A percentile compares a stretch with the other conserved stretches of the same genome.
Conservation (phyloP, 2,113 vertebrate species). For the Elachura formosa region DNA sequence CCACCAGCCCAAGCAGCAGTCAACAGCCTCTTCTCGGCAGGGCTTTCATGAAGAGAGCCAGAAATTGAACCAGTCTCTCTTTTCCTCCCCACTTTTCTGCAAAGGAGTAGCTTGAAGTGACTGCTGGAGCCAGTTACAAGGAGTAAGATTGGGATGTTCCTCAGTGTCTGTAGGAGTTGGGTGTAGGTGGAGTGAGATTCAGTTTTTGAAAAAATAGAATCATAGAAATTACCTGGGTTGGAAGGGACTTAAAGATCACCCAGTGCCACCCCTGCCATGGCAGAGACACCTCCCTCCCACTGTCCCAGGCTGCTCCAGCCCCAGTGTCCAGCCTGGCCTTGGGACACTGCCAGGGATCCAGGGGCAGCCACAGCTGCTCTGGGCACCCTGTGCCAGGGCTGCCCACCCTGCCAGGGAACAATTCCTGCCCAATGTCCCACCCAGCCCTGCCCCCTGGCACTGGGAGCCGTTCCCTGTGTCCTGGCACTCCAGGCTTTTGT, state of each 20-base stretch:
- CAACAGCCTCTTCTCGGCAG: neutral
- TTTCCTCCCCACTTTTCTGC: neutral
- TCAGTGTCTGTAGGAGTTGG: neutral
- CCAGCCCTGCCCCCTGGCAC: rapidly evolving
- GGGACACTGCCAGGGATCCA: neutral
- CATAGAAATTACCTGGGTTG: neutral
- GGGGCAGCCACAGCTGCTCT: neutral
- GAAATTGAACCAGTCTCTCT: neutral
- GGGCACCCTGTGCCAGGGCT: neutral
- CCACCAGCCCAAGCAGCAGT: neutral
- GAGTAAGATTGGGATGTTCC: neutral
- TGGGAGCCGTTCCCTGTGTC: neutral
- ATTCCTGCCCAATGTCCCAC: neutral
- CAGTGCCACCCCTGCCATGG: neutral
- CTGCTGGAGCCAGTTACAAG: neutral
- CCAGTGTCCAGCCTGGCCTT: neutral
- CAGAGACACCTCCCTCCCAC: neutral
- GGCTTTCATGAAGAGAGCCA: neutral
- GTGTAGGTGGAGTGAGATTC: neutral
- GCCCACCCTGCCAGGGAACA: neutral
- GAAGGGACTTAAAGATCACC: neutral
- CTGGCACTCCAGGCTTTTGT: neutral
- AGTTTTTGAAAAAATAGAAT: neutral
- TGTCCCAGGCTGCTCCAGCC: neutral
- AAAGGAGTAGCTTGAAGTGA: neutral